phyloP scores from a whole-genome alignment of 2,797 vertebrate genomes.

The Lerista edwardsae region DNA sequence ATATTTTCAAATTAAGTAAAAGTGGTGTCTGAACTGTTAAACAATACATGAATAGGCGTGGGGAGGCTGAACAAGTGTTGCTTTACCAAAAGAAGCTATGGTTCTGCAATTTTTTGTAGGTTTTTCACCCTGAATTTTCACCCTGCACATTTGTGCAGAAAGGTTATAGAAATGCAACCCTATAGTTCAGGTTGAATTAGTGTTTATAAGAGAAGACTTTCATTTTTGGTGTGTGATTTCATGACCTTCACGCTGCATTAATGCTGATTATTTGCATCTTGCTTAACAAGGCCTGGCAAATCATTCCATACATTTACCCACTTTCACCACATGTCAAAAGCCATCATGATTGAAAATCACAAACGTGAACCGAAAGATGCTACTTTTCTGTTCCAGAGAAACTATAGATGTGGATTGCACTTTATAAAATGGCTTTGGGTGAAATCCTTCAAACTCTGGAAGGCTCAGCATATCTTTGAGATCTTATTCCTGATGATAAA shows the following conservation, averaged over 20 bases:
- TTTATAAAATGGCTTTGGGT: background rate
- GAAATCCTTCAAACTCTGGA: background rate
- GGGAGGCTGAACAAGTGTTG: background rate
- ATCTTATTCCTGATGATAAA: background rate
- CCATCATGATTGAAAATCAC: background rate
- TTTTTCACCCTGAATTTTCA: too few species aligned
- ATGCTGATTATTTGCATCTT: constrained; percentile 1
- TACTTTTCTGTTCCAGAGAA: background rate
- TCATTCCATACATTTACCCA: constrained; percentile 7
- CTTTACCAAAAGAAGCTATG: background rate
- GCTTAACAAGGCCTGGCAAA: constrained; percentile 2
- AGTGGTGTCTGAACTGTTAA: background rate
- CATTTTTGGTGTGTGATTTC: background rate
- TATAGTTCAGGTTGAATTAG: background rate
- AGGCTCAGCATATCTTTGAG: background rate
- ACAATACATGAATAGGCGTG: background rate
- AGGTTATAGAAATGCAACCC: background rate
- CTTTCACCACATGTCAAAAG: constrained; percentile 5
- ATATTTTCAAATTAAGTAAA: background rate
- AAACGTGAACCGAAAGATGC: background rate
- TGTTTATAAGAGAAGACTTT: background rate
- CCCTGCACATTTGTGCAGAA: background rate
- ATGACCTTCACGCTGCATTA: background rate
- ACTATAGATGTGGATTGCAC: background rate
- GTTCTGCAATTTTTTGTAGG: background rate